These are phyloP conservation scores for Papilio polyxenes DNA, from an alignment of 1,140 invertebrate species.

Conservation along the genomic window DNA sequence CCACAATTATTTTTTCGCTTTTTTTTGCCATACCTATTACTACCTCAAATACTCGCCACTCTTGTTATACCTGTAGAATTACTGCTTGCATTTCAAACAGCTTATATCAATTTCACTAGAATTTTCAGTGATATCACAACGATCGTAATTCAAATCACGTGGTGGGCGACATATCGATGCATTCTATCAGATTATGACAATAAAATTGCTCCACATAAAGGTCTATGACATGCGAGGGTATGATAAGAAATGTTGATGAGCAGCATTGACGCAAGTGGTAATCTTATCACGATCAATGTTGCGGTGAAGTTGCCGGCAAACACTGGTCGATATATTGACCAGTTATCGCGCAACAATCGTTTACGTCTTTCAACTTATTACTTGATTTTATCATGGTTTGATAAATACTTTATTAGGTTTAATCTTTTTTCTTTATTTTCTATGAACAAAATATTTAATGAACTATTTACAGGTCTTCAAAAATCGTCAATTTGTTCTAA, in stretches of 20 bases:
- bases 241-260: conserved; percentile 46
- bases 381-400: background rate
- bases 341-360: conserved; percentile 16
- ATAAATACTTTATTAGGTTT: background rate
- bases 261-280: conserved; percentile 56
- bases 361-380: conserved; percentile 11
- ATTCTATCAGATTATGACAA: conserved; percentile 40
- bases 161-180: background rate
- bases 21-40: too few species aligned
- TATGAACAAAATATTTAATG: too few species aligned
- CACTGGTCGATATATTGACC: conserved; percentile 38
- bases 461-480: too few species aligned
- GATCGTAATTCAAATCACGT: conserved; percentile 9
- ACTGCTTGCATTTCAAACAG: too few species aligned
- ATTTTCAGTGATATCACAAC: background rate
- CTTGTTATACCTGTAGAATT: too few species aligned
- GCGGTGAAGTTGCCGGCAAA: conserved; percentile 48
- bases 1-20: too few species aligned
- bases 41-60: too few species aligned
- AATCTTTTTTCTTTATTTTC: background rate
- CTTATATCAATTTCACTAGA: background rate
- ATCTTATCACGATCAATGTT: conserved; percentile 53
- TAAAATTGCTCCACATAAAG: conserved; percentile 54
- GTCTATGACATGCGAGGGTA: conserved; percentile 52
- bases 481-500: too few species aligned